These are phyloP conservation scores for Chaitophorus viminalis DNA, from an alignment of 2,888 invertebrate genomes.

Conservation along the genomic window DNA sequence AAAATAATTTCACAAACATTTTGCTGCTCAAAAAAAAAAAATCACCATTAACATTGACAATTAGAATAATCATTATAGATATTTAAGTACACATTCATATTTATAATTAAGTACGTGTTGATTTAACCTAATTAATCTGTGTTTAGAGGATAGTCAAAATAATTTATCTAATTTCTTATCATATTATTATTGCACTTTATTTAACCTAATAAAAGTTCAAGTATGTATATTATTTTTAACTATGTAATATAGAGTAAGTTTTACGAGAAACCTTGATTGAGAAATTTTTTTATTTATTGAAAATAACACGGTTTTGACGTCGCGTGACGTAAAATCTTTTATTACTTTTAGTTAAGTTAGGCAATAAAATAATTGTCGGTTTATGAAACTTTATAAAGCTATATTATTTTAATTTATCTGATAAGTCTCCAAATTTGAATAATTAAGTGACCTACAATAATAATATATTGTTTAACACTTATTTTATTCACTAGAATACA, in stretches of 20 bases:
- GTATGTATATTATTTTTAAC: background rate
- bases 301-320: conserved; percentile 2
- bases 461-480: background rate
- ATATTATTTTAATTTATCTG: background rate
- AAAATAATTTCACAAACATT: background rate
- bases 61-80: background rate
- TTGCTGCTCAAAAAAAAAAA: background rate
- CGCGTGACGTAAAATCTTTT: conserved; percentile 7
- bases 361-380: background rate
- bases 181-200: background rate
- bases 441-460: background rate
- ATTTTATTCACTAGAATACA: background rate
- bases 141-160: too few species aligned
- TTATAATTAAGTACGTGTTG: background rate
- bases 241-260: background rate
- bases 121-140: background rate
- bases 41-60: background rate
- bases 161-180: background rate
- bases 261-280: background rate
- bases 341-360: conserved; percentile 17
- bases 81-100: background rate
- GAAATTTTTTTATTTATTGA: background rate
- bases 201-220: background rate
- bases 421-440: background rate
- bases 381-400: background rate